Base-by-base conservation (phyloP, 1,140 invertebrate genomes). In the Aleiodes sp. region DNA sequence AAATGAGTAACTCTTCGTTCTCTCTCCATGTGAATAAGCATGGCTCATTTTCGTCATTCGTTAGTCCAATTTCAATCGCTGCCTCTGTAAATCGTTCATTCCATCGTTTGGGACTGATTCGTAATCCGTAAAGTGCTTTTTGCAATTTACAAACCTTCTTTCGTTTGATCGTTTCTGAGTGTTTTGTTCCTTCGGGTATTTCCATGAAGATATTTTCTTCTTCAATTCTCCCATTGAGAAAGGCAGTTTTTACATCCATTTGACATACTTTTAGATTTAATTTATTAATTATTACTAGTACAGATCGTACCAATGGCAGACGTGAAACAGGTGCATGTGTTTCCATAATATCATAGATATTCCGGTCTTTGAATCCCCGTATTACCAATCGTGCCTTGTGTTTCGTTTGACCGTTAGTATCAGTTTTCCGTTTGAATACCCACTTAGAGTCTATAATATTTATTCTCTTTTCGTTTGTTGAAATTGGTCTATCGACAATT, bases 171-270 rank as follows among this genome's bases (percentile, higher is more conserved):
- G 35, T 39, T 26, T 59, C 37, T 43, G 46, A 28, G 43, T 57
- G 21, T 65, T 41, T 24, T 19, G 69, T 52, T 26, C 72, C 77
- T n/a, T 77, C 67, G 3, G 81, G 81, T 46, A 77, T 77, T 61
- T 76, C 72, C 82, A 87, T 86, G 62, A 81, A 86, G 4, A 87
- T 79, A n/a, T n/a, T n/a, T 9, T 85, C 79, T 70, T 79, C 79
- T 14, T 83, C 57, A 4, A 84, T 8, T n/a, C 66, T 43, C 2
- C 78, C 76, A 52, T 83, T 72, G 0, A 83, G 64, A 69, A 79
- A 84, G 0, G 65, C 65, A 14, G 65, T 68, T n/a, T 68, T 68
- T 77, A 79, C 14, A 74, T 84, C 24, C 59, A 41, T 4, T 41
- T 41, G 39, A 41, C n/a, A 41, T 14, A 41, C 39, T n/a, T 41